These are phyloP conservation scores for Epiblema foenella DNA, from an alignment of 2,888 invertebrate genomes.

Conservation along the genomic window DNA sequence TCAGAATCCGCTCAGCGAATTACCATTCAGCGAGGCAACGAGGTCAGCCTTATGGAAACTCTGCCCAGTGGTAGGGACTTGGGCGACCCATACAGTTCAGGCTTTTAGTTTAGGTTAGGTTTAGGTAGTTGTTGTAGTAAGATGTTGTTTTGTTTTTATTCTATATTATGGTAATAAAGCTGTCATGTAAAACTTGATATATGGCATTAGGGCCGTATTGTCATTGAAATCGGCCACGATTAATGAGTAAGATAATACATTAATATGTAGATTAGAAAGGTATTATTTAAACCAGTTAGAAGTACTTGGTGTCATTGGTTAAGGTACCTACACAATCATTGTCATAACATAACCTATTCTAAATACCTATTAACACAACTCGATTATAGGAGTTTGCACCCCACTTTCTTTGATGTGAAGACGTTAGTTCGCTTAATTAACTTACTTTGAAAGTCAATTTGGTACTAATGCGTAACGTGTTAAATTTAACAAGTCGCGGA, in stretches of 20 bases:
- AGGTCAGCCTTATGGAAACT: too few relatives aligned
- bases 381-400: slow-evolving; percentile 25
- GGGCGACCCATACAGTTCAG: too few relatives aligned
- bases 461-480: slow-evolving; percentile 21
- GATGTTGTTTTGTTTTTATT: too few relatives aligned
- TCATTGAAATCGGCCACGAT: too few relatives aligned
- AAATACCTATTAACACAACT: not conserved
- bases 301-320: not conserved
- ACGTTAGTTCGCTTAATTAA: slow-evolving; percentile 39
- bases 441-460: slow-evolving; percentile 37
- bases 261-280: not conserved
- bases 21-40: too few relatives aligned
- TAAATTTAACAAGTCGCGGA: slow-evolving; percentile 18
- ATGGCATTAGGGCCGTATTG: too few relatives aligned
- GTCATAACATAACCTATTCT: not conserved
- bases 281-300: not conserved
- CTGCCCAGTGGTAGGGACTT: too few relatives aligned
- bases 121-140: too few relatives aligned
- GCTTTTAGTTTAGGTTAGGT: too few relatives aligned
- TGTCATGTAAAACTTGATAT: too few relatives aligned
- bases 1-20: too few relatives aligned
- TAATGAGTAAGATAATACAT: not conserved
- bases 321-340: not conserved
- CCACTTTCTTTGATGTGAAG: slow-evolving; percentile 24
- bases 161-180: too few relatives aligned